These are phyloP conservation scores for Brachionus manjavacas DNA, from an alignment of 1,140 invertebrate species.

Conservation along the genomic window DNA sequence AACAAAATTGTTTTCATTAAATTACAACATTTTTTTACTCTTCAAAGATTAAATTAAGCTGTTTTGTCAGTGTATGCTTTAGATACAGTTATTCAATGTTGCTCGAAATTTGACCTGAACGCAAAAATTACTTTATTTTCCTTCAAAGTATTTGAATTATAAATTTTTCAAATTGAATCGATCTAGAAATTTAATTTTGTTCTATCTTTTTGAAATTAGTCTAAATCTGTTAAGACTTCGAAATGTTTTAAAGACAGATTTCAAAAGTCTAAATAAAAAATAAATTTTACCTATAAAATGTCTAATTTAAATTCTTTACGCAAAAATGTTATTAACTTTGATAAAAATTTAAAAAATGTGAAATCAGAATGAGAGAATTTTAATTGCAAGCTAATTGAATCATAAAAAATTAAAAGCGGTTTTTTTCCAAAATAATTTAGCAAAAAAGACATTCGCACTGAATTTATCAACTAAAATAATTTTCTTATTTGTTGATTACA, in stretches of 20 bases:
- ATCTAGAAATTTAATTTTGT: too few relatives aligned
- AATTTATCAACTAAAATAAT: too few relatives aligned
- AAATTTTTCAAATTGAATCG: too few relatives aligned
- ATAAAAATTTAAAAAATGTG: not conserved
- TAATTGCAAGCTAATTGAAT: not conserved
- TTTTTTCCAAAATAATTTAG: too few relatives aligned
- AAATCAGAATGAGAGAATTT: not conserved
- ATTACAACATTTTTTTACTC: conserved; percentile 1
- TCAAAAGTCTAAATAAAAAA: too few relatives aligned
- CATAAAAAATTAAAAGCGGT: not conserved
- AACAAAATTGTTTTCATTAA: not conserved
- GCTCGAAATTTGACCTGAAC: not conserved
- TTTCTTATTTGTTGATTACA: too few relatives aligned
- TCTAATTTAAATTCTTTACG: not conserved
- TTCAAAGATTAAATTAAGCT: not conserved
- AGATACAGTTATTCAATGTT: not conserved
- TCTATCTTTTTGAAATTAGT: too few relatives aligned
- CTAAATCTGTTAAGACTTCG: too few relatives aligned
- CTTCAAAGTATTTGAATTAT: not conserved
- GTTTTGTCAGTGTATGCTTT: not conserved
- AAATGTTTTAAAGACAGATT: too few relatives aligned
- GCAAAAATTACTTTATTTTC: not conserved
- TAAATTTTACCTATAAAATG: too few relatives aligned
- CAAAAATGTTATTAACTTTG: too few relatives aligned
- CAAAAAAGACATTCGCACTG: too few relatives aligned